These are phyloP conservation scores for Platycnemis pennipes DNA, from an alignment of 2,888 invertebrate genomes.

Conservation along the genomic window DNA sequence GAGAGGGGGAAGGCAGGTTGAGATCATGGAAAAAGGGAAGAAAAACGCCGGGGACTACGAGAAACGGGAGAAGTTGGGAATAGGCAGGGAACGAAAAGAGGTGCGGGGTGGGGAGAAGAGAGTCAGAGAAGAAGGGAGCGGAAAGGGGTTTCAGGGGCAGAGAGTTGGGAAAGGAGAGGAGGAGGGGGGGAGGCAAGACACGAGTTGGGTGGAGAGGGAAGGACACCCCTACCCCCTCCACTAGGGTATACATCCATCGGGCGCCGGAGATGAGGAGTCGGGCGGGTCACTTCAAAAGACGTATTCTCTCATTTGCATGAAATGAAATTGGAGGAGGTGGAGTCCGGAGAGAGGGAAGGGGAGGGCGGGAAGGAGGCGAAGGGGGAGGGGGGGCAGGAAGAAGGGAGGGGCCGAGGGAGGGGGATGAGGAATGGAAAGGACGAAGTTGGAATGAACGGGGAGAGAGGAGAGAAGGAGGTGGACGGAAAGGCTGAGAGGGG, in stretches of 20 bases:
- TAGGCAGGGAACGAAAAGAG: neutral
- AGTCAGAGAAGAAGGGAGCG: neutral
- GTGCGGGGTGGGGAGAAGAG: neutral
- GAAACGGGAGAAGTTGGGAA: neutral
- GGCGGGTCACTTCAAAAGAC: constrained; percentile 67
- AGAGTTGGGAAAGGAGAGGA: neutral
- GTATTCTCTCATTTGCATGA: constrained; percentile 67
- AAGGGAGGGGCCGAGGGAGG: neutral
- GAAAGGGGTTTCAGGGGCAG: neutral
- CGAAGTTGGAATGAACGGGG: neutral
- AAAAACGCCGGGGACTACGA: neutral
- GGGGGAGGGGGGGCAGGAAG: neutral
- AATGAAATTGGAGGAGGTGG: constrained; percentile 63
- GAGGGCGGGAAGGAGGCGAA: neutral
- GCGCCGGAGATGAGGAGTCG: constrained; percentile 32
- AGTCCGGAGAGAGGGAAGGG: constrained; percentile 19
- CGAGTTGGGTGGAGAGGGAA: constrained; percentile 65
- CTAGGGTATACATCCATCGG: constrained; percentile 55
- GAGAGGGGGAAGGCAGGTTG: too few relatives aligned
- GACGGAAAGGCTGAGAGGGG: neutral
- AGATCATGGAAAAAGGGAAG: too few relatives aligned
- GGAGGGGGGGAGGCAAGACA: neutral
- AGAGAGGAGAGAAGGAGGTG: neutral
- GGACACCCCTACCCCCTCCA: neutral
- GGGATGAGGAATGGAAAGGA: neutral